A percentile compares a stretch with the other conserved stretches of the same genome.
These are phyloP conservation scores for Entomobrya proxima DNA, from an alignment of 2,888 invertebrate species.

Conservation along the genomic window DNA sequence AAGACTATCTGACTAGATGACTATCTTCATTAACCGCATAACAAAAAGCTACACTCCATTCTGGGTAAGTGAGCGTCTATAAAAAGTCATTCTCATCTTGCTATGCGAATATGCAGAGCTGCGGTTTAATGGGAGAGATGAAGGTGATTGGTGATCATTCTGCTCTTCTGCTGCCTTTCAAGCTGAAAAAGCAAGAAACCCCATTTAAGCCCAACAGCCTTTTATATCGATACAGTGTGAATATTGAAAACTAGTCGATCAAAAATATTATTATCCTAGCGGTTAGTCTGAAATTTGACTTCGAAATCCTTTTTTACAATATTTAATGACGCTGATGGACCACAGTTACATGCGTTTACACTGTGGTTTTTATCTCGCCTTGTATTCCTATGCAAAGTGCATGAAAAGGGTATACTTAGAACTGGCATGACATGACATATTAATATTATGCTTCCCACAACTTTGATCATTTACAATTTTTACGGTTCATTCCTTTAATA, in stretches of 20 bases:
- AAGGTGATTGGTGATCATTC: neutral
- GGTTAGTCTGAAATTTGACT: neutral
- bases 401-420: too few species aligned
- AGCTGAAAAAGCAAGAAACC: neutral
- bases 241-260: constrained; percentile 24
- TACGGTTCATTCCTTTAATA: constrained; percentile 1
- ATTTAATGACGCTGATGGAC: constrained; percentile 14
- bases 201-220: constrained; percentile 4
- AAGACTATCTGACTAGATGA: neutral
- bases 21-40: constrained; percentile 13
- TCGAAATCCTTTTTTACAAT: neutral
- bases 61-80: constrained; percentile 14
- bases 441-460: neutral
- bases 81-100: neutral
- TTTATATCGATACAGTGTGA: neutral
- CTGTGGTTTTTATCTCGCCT: too few species aligned
- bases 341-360: neutral
- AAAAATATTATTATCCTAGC: constrained; percentile 14
- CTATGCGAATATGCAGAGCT: neutral
- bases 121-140: neutral
- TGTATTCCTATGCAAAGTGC: too few species aligned
- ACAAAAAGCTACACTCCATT: neutral
- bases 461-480: too few species aligned
- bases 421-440: too few species aligned
- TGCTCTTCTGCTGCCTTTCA: neutral